Evolutionary conservation across 2,888 invertebrate species (phyloP), one percentile per base, ranked within the genome.

Genomic region (Argynnis bischoffii): DNA sequence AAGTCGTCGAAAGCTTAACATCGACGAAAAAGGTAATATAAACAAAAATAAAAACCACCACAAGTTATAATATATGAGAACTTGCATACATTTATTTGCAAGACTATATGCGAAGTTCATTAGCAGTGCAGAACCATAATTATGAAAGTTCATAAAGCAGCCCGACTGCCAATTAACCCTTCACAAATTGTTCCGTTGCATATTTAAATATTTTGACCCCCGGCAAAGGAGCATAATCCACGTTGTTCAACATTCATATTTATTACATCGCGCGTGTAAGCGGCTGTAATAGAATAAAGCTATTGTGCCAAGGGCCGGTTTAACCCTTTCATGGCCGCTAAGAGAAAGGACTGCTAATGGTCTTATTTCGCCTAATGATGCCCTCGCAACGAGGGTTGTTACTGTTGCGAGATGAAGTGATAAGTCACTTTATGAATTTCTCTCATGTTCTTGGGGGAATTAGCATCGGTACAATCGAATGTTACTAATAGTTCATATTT

Each of bases 161-260:
- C 55, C 55, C 50, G 59, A 59, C 63, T 55, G 67, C 51, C 86
- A 90, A 90, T 91, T 91, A 92, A 89, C 90, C 91, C 90, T 87
- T 85, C 80, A 83, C 89, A 90, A 91, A 87, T 90, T 87, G 87
- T 83, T 80, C 83, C 77, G 80, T 83, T 79, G 86, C 87, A 88
- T 90, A 92, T 92, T 92, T 87, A 91, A 92, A 92, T 92, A 91
- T 92, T 92, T 88, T 92, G 92, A 91, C 92, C 92, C 90, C 87
- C 82, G 85, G 86, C 88, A 85, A 87, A 88, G 87, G 81, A 87
- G 87, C 80, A 86, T 91, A 90, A 91, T 89, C 89, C 86, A 78
- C 84, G 84, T 82, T 88, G 89, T 89, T 89, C 89, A 87, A 89
- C 92, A 91, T 92, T 92, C 92, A 92, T 91, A 92, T 92, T 92